Evolutionary conservation across 2,797 vertebrate species (phyloP), one percentile per base, ranked within the genome.

Genomic region (Hylomyscus alleni): DNA sequence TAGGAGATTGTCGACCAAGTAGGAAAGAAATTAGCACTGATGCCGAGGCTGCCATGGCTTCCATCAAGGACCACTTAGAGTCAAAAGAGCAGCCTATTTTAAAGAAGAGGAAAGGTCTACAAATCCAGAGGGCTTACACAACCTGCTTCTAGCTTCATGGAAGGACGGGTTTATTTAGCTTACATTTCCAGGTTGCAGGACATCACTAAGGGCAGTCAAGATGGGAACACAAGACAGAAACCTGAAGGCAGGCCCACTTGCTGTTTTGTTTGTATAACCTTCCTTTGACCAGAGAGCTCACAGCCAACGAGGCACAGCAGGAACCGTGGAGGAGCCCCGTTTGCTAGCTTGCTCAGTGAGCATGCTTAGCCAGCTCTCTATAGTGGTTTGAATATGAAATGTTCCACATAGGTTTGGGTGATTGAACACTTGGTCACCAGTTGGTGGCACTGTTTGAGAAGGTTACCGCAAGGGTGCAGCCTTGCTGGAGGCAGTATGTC

Each of bases 1-100:
- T 15, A 6, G 37, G 17, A 65, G 31, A 40, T 6, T 4, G 14
- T 0, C 4, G 19, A 29, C 47, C 62, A 24, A 10, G 3, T 1
- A 34, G 37, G 83, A n/a, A 44, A 50, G 52, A 34, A 14, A 10
- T 50, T 9, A 76, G 14, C 14, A 52, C 12, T 40, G 20, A 13
- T 60, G 12, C 22, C 24, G 8, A 5, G 3, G 20, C 10, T 73
- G 6, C 1, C n/a, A 3, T 14, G 19, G 14, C 52, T 22, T 34
- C 69, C 22, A 15, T 62, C 54, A 44, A 26, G n/a, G 47, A 40
- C n/a, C 47, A 37, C 20, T 4, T 26, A 12, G 62, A n/a, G 34
- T 24, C 9, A 76, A 76, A 17, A 56, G 4, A 47, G 2, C 4
- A 14, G 60, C 15, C 31, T 17, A 15, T 29, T 1, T 93, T 52